Percentiles rank a stretch among this genome's conserved stretches.
Evolutionary conservation across 2,797 vertebrate genomes (phyloP).

Genomic region (Rhadinocentrus ornatus): DNA sequence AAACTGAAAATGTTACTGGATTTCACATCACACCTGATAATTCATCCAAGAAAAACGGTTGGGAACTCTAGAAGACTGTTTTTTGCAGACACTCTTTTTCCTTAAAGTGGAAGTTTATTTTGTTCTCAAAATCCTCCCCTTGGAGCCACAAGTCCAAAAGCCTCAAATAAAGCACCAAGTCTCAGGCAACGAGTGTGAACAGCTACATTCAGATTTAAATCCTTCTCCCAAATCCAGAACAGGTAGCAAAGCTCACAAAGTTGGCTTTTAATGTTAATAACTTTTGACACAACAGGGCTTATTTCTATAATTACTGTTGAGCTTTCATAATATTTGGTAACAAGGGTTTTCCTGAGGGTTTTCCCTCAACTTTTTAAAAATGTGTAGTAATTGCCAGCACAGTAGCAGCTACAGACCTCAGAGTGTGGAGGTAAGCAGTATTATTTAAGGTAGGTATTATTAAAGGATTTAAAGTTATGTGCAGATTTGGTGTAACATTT

Average conservation of each 20-base stretch:
- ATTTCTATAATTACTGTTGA: conserved; percentile 16
- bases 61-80: too few relatives aligned
- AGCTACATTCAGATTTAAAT: conserved; percentile 38
- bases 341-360: conserved; percentile 20
- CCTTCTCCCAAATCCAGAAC: conserved; percentile 30
- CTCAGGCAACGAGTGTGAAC: conserved; percentile 31
- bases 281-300: conserved; percentile 37
- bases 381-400: background rate
- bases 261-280: conserved; percentile 43
- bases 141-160: conserved; percentile 31
- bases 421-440: background rate
- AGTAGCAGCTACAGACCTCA: background rate
- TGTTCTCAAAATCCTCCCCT: conserved; percentile 28
- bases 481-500: too few relatives aligned
- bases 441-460: background rate
- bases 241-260: conserved; percentile 26
- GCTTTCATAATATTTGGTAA: conserved; percentile 45
- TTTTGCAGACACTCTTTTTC: background rate
- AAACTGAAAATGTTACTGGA: too few relatives aligned
- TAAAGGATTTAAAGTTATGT: too few relatives aligned
- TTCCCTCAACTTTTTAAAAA: conserved; percentile 15
- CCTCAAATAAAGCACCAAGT: conserved; percentile 50
- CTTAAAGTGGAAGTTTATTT: conserved; percentile 2
- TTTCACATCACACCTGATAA: too few relatives aligned
- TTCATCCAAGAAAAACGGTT: too few relatives aligned